A percentile compares a stretch with the other conserved stretches of the same genome.
phyloP scores from a whole-genome alignment of 2,113 vertebrate species.

The Raja brachyura region DNA sequence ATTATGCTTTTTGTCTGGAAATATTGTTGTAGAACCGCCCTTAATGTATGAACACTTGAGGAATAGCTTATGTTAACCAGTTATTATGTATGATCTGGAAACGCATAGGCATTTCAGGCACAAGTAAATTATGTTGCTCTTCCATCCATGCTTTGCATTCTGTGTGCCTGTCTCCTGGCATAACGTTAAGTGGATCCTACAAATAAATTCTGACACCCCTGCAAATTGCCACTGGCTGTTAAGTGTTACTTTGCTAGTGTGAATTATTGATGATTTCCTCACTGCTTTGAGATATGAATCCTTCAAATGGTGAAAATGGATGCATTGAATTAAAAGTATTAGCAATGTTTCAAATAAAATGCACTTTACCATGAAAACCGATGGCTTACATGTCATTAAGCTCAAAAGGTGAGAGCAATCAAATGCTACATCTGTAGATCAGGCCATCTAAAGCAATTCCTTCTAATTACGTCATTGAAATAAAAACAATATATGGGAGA shows the following conservation, averaged over 20 bases:
- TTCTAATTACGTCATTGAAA: neutral
- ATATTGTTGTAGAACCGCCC: neutral
- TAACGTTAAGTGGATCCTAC: conserved; percentile 14
- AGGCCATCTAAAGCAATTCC: too few species aligned
- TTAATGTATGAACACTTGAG: neutral
- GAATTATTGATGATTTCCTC: conserved; percentile 31
- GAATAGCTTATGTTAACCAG: too few species aligned
- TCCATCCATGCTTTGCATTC: neutral
- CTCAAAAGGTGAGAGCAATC: neutral
- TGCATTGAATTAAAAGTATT: neutral
- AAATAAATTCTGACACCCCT: conserved; percentile 20
- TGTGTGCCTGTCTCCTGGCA: neutral
- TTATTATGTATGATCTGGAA: neutral
- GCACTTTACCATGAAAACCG: neutral
- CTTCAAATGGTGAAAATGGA: neutral
- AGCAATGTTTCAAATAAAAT: too few species aligned
- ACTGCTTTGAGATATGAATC: neutral
- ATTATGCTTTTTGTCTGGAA: neutral
- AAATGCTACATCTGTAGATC: too few species aligned
- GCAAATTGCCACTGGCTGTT: neutral
- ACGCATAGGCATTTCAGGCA: neutral
- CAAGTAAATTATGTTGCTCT: neutral
- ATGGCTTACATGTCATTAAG: neutral
- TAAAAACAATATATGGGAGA: too few species aligned
- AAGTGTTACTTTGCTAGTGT: conserved; percentile 28